phyloP scores from a whole-genome alignment of 2,797 vertebrate genomes.

The Acomys russatus region DNA sequence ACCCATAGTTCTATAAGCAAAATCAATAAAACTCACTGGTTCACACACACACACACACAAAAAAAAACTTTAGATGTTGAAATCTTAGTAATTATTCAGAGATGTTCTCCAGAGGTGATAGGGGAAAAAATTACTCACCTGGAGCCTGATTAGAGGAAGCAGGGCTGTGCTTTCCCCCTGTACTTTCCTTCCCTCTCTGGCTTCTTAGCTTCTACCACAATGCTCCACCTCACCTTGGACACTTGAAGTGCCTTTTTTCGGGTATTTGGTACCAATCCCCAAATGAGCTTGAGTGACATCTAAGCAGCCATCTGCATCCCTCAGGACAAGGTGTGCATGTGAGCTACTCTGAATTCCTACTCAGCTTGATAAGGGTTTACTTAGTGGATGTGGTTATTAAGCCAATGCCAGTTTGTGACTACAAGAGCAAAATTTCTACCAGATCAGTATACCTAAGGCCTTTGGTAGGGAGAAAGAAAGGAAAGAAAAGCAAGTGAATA shows the following conservation, averaged over 20 bases:
- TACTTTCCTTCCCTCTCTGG: background rate
- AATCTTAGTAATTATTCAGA: background rate
- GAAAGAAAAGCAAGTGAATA: background rate
- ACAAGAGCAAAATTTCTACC: conserved; percentile 15
- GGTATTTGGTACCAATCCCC: conserved; percentile 11
- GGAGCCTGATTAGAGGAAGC: background rate
- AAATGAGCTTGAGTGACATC: conserved; percentile 19
- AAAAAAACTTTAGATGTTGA: background rate
- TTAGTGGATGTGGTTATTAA: conserved; percentile 18
- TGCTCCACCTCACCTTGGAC: background rate
- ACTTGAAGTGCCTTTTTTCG: background rate
- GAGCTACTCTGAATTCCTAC: background rate
- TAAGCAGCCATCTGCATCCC: background rate
- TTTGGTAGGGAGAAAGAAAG: conserved; percentile 29
- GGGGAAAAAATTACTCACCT: background rate
- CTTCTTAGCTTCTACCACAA: background rate
- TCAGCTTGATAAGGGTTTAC: conserved; percentile 26
- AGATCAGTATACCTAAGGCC: background rate
- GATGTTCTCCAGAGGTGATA: background rate
- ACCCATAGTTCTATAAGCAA: too few species aligned
- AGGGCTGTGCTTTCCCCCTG: background rate
- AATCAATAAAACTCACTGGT: too few species aligned
- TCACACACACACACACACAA: too few species aligned
- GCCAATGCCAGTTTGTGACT: conserved; percentile 9
- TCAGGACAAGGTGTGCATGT: background rate